Evolutionary conservation across 2,113 vertebrate species (phyloP).

Genomic region (Pteronura brasiliensis): DNA sequence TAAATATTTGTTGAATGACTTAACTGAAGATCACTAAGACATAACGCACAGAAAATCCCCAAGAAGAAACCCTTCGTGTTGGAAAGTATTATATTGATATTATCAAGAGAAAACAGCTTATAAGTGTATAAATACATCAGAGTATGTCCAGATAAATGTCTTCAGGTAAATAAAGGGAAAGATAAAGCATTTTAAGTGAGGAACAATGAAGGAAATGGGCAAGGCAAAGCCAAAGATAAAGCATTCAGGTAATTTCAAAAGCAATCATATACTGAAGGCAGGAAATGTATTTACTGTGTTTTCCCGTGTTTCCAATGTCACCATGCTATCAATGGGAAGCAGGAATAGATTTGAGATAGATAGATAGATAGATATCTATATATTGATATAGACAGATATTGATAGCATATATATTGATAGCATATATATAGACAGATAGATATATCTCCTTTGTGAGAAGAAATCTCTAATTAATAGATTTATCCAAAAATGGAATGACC

Average conservation of each 20-base stretch:
- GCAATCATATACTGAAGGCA: background rate
- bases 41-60: background rate
- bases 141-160: background rate
- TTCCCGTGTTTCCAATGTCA: background rate
- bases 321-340: background rate
- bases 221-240: background rate
- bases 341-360: background rate
- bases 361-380: too few species aligned
- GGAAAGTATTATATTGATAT: background rate
- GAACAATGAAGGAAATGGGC: background rate
- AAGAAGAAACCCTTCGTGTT: background rate
- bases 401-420: too few species aligned
- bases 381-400: too few species aligned
- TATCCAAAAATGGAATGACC: background rate
- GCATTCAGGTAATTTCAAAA: background rate
- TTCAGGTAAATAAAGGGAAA: background rate
- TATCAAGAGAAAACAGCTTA: background rate
- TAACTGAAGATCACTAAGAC: background rate
- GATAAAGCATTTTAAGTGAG: background rate
- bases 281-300: background rate
- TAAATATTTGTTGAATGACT: background rate
- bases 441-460: background rate
- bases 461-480: background rate
- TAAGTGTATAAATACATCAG: background rate
- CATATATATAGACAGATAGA: too few species aligned